Evolutionary conservation across 1,140 invertebrate genomes (phyloP), one percentile per base, ranked within the genome.

Genomic region (Brachionus koreanus): DNA sequence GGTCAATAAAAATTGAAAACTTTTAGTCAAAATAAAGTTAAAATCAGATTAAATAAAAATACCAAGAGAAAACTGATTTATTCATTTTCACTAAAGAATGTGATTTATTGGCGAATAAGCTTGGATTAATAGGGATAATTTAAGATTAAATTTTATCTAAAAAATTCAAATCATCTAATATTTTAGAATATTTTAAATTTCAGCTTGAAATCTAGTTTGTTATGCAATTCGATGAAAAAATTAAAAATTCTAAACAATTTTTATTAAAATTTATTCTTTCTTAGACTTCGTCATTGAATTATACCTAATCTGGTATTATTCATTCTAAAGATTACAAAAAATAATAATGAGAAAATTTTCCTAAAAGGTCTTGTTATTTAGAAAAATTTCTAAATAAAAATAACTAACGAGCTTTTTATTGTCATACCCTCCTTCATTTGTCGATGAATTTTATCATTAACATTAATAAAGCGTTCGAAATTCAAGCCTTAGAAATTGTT

Each of bases 391-490:
- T 10, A 42, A 42, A 19, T 3, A 52, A 23, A 57, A 57, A 57
- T 19, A 57, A 57, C 29, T 57, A 57, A 57, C n/a, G 49, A 57
- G 49, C 49, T 19, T 57, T 29, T 57, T 57, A 25, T 57, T 57
- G 49, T 57, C 49, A 23, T 57, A 57, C 2, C 49, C 49, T 69
- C 65, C 37, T 69, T 37, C 65, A 39, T 69, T 37, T 37, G 13
- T 69, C 16, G 35, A 37, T 69, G 37, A 37, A 35, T 69, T 67
- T 69, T 69, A 69, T 69, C 65, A 69, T 69, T 69, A 69, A 69
- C 65, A 69, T 69, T 69, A 69, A 69, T 69, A 69, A 37, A 69
- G 37, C 65, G 65, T 39, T 69, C 35, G 16, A 39, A 69, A 69
- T 39, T 23, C 37, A 69, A 69, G 49, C 49, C 49, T 19, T 57